Base-by-base conservation (phyloP, 2,888 invertebrate genomes). In the Sphecodes monilicornis region DNA sequence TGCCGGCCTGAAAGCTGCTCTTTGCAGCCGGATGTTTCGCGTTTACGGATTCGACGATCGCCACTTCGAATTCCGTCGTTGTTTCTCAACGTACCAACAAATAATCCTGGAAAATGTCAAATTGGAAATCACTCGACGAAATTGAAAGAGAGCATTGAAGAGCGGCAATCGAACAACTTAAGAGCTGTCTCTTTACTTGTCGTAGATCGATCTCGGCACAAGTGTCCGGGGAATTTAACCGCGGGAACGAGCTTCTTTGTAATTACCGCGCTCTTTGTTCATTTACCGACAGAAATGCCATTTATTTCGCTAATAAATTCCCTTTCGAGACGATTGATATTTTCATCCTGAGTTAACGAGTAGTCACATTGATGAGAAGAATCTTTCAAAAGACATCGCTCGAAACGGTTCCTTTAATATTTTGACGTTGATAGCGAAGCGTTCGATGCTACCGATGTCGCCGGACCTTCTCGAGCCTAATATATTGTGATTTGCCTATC, bases 401-500 rank as follows among this genome's bases (percentile, higher is more conserved):
- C 10, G 22, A 11, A 22, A 36, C 6, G 6, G 16, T 36, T 22
- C 10, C 36, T 36, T 66, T 18, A 32, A 22, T 36, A 32, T 36
- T 11, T 36, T 66, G 32, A 66, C 36, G 32, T 66, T 36, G 66
- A 66, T 18, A 11, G 36, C 36, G 36, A 22, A 6, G 36, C 18
- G 10, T 36, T 41, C 50, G 6, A 41, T 50, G 18, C 26, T 36
- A 8, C 50, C 50, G 26, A 32, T 32, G 13, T 13, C 66, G 0
- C 8, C 16, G 54, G 29, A 57, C 32, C 72, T n/a, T 22, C 22
- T 13, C 22, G 50, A 18, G 36, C 43, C 22, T 22, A 32, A 57
- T 8, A 50, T 77, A 72, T 84, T 84, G 69, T 74, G 79, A 85
- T 77, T 85, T 66, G 78, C 57, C 66, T 60, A 50, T 85, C 76